Evolutionary conservation across 1,140 invertebrate genomes (phyloP).

Genomic region (Forficula auricularia): DNA sequence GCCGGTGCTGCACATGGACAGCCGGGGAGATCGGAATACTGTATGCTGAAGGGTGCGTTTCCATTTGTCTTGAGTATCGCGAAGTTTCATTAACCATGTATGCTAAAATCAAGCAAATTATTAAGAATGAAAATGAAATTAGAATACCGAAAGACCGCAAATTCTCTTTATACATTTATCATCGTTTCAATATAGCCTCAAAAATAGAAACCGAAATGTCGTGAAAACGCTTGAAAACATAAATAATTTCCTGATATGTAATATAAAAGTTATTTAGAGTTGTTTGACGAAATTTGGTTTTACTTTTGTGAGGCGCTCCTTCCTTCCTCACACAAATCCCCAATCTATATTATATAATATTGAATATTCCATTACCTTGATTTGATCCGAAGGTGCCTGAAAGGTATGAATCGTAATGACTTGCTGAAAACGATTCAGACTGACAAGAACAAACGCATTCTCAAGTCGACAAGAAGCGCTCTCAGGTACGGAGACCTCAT

Average conservation of each 20-base stretch:
- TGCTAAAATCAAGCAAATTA: slow-evolving; percentile 24
- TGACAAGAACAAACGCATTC: slow-evolving; percentile 36
- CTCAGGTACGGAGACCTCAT: slow-evolving; percentile 40
- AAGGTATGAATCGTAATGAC: slow-evolving; percentile 38
- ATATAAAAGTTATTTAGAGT: too few species aligned
- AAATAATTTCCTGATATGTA: too few species aligned
- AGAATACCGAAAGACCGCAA: too few species aligned
- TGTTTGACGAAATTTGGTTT: too few species aligned
- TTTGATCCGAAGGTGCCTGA: slow-evolving; percentile 31
- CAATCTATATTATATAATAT: too few species aligned
- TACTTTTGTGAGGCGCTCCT: too few species aligned
- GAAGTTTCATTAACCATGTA: slow-evolving; percentile 31
- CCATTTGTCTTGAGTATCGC: slow-evolving; percentile 35
- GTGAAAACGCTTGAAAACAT: too few species aligned
- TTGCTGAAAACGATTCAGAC: slow-evolving; percentile 40
- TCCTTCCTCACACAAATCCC: too few species aligned
- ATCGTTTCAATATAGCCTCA: too few species aligned
- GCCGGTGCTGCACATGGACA: slow-evolving; percentile 8
- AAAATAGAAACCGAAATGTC: too few species aligned
- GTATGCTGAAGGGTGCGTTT: slow-evolving; percentile 32
- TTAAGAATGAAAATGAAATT: not conserved
- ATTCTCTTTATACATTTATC: too few species aligned
- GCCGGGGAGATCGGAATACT: slow-evolving; percentile 21
- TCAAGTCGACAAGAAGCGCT: slow-evolving; percentile 33
- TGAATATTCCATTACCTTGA: too few species aligned